Conservation (phyloP, 2,888 invertebrate genomes). For the Eurois occulta region DNA sequence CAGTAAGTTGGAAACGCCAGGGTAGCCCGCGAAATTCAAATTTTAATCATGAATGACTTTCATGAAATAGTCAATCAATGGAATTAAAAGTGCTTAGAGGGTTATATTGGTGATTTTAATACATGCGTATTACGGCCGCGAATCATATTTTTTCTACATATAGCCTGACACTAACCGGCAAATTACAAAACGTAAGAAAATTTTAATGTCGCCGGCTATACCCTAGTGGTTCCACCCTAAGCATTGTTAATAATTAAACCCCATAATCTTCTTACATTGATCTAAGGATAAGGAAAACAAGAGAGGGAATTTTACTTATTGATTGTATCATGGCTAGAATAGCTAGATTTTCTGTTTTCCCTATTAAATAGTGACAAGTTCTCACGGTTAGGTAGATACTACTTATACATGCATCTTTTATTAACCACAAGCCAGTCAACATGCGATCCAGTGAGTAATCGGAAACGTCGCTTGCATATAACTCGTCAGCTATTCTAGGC, state of each 20-base stretch:
- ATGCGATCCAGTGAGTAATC: conserved; percentile 32
- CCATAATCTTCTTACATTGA: not conserved
- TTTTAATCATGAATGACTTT: too few relatives aligned
- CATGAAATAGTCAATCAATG: too few relatives aligned
- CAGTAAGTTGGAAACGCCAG: too few relatives aligned
- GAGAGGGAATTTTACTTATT: not conserved
- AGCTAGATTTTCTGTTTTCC: not conserved
- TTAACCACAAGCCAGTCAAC: conserved; percentile 7
- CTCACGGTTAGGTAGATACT: conserved; percentile 29
- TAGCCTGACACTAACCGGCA: too few relatives aligned
- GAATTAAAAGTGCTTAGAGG: too few relatives aligned
- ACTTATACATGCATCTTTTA: not conserved
- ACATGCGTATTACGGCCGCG: too few relatives aligned
- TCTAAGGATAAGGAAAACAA: not conserved
- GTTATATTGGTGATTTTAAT: too few relatives aligned
- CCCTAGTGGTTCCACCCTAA: too few relatives aligned
- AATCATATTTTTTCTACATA: too few relatives aligned
- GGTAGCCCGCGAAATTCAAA: too few relatives aligned
- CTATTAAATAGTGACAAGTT: conserved; percentile 14
- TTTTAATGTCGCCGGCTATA: too few relatives aligned
- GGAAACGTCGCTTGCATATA: conserved; percentile 20
- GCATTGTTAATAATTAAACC: not conserved
- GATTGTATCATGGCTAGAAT: not conserved
- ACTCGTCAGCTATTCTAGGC: conserved; percentile 22
- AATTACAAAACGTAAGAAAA: too few relatives aligned